Evolutionary conservation across 2,888 invertebrate genomes (phyloP).

Genomic region (Patella ulyssiponensis): DNA sequence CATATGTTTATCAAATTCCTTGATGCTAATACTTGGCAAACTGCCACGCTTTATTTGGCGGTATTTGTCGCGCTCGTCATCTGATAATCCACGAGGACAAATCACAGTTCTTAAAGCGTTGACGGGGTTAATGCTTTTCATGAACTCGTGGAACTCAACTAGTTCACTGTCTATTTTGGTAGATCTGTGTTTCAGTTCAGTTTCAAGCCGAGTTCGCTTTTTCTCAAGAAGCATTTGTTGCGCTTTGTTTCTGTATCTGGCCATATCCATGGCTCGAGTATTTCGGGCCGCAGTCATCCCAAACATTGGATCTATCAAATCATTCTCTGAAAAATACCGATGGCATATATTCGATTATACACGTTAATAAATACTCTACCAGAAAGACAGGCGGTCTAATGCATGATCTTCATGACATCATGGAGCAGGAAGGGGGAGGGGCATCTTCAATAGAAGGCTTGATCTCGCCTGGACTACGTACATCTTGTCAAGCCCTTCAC

Average conservation of each 20-base stretch:
- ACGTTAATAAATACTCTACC: too few species aligned
- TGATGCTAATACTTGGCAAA: constrained; percentile 22
- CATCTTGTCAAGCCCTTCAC: too few species aligned
- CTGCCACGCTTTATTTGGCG: not conserved
- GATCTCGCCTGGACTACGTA: too few species aligned
- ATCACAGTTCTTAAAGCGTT: not conserved
- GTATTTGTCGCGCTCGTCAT: constrained; percentile 5
- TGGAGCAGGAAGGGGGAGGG: too few species aligned
- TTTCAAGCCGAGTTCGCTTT: not conserved
- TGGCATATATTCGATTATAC: too few species aligned
- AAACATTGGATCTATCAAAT: constrained; percentile 29
- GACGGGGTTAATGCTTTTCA: not conserved
- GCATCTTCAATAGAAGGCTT: too few species aligned
- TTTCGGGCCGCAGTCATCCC: constrained; percentile 31
- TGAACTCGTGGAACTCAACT: constrained; percentile 9
- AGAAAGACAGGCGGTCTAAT: too few species aligned
- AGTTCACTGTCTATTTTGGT: constrained; percentile 16
- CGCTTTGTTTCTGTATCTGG: constrained; percentile 26
- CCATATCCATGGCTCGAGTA: constrained; percentile 29
- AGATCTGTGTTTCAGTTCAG: not conserved
- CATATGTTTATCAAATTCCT: constrained; percentile 21
- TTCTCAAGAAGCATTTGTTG: constrained; percentile 25
- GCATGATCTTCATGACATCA: too few species aligned
- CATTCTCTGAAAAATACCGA: not conserved
- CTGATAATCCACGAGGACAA: constrained; percentile 17